Evolutionary conservation across 2,113 vertebrate genomes (phyloP), one percentile per base, ranked within the genome.

Genomic region (Chamaetylas fuelleborni): DNA sequence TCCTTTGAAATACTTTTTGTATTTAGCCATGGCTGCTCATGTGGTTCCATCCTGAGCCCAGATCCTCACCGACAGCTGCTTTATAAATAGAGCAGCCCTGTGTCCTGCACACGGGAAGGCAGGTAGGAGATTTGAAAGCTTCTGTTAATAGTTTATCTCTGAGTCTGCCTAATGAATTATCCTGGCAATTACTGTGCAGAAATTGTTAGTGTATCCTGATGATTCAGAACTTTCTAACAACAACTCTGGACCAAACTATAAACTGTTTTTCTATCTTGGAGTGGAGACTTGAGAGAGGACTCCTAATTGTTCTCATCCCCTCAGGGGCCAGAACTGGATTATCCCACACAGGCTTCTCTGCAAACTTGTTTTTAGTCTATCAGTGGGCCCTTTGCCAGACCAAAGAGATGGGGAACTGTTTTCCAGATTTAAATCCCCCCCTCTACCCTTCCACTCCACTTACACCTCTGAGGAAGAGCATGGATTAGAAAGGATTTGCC

Each of bases 191-290:
- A 80, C 92, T 60, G 47, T 4, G 2, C 67, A 86, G 90, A 85
- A 90, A 83, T 84, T 95, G 96, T 96, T 96, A 96, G 93, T 93
- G 64, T 95, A 81, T 92, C 64, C 79, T 82, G 79, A 90, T 96
- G 95, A 96, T 94, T 96, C 93, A 97, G 95, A 96, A 90, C 79
- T 88, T 96, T 95, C 86, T 93, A 96, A 94, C 95, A 95, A 92
- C 94, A 95, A 94, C 94, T 86, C 80, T 28, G 80, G 77, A 95
- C 50, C 48, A 81, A 93, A 88, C 78, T 96, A 86, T 96, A 94
- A 96, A 96, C 90, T 94, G 94, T 96, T 97, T 95, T 95, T 93
- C 85, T 95, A 9, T 96, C 83, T 94, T 95, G 83, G 96, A 97
- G 96, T 96, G 94, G 94, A 90, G 94, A 73, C 95, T 93, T 78